Conservation (phyloP, 2,888 invertebrate genomes). For the Sipunculus nudus region DNA sequence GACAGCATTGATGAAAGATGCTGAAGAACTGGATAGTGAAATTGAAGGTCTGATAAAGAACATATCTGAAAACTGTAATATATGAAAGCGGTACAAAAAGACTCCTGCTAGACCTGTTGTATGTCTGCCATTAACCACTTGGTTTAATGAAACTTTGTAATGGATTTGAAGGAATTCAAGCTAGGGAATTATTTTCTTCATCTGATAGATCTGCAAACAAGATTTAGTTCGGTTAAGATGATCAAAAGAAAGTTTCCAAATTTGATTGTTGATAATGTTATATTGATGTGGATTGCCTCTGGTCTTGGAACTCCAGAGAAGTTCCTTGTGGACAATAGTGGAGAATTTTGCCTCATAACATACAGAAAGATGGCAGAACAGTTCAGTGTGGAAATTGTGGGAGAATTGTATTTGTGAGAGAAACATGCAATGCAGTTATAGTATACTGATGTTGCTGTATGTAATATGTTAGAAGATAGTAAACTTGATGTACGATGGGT, state of each 20-base stretch:
- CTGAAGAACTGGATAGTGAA: no score
- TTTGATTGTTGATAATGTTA: neutral
- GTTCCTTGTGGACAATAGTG: constrained; percentile 1
- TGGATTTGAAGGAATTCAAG: neutral
- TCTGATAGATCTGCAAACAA: neutral
- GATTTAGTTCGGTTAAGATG: neutral
- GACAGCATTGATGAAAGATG: no score
- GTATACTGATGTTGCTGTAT: neutral
- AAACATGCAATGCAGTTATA: constrained; percentile 1
- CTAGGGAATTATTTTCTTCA: neutral
- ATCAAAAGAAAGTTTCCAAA: neutral
- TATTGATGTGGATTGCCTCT: neutral
- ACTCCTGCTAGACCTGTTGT: neutral
- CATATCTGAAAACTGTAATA: no score
- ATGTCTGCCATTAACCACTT: neutral
- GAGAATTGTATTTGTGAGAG: constrained; percentile 2
- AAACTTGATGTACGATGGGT: neutral
- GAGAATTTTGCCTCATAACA: neutral
- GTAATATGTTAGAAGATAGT: neutral
- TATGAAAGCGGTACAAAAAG: neutral
- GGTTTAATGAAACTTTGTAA: neutral
- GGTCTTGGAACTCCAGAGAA: neutral
- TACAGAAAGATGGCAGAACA: neutral
- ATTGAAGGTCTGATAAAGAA: no score
- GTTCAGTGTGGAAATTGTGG: constrained; percentile 1